Conservation (phyloP, 2,888 invertebrate species). For the Stenodema calcarata region DNA sequence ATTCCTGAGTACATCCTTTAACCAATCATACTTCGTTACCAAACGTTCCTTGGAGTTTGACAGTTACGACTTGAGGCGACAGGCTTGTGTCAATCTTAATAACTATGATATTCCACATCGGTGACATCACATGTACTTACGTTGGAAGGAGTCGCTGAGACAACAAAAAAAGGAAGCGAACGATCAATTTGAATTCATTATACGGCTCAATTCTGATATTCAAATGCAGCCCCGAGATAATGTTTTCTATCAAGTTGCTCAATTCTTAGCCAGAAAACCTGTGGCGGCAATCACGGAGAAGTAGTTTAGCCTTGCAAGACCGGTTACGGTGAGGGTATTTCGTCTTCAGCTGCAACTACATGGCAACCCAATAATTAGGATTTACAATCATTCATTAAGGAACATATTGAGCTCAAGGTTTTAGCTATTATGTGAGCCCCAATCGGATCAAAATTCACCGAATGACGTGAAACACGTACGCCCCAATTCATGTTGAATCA, state of each 20-base stretch:
- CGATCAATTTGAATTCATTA: neutral
- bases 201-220: neutral
- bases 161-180: neutral
- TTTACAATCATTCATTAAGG: conserved; percentile 8
- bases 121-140: neutral
- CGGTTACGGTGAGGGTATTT: conserved; percentile 6
- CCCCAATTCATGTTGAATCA: neutral
- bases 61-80: neutral
- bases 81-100: neutral
- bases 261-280: neutral
- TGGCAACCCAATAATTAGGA: conserved; percentile 15
- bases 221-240: neutral
- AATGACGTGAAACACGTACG: neutral
- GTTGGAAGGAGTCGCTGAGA: neutral
- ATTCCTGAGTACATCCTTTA: neutral
- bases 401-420: conserved; percentile 14
- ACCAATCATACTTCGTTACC: conserved; percentile 10
- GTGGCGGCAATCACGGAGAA: conserved; percentile 13
- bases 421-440: neutral
- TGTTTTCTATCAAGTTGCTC: neutral
- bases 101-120: neutral
- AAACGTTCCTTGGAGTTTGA: neutral
- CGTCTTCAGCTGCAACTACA: conserved; percentile 23
- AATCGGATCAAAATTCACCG: neutral
- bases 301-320: conserved; percentile 34